Evolutionary conservation across 2,888 invertebrate genomes (phyloP), one percentile per base, ranked within the genome.

Genomic region (Andrena minutula): DNA sequence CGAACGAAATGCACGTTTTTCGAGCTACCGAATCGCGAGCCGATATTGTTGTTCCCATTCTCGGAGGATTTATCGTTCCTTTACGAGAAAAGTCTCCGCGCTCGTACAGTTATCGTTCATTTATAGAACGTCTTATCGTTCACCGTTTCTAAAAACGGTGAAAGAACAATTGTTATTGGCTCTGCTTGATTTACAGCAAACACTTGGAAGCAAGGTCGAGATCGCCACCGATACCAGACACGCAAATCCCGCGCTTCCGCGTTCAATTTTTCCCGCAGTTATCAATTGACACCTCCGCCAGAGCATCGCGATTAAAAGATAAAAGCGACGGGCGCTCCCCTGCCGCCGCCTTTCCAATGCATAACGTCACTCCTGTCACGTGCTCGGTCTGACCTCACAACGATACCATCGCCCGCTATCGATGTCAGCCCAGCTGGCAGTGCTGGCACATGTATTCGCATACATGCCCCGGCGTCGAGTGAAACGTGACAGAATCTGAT

Each of bases 401-500:
- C 49, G 64, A 63, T 76, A 69, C 69, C 26, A 61, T 60, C 32
- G 75, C 68, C 53, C 53, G 58, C 68, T 78, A 76, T 75, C 74
- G 79, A 74, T 79, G 73, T 74, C 82, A 73, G 70, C 53, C 61
- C 56, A 65, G 75, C 49, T 30, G 41, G 49, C 51, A 41, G 32
- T 23, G n/a, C 47, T 30, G 26, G 60, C 10, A 4, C 23, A 56
- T 20, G 56, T 20, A n/a, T n/a, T 20, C 51, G 30, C 41, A 10
- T 41, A 41, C 41, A 41, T 32, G 32, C 35, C 51, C 72, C 63
- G 66, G 63, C 12, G 23, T 49, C 80, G 28, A 58, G 60, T 58
- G 75, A 68, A 86, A 83, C 70, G 66, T 71, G 80, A 60, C 47
- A 26, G 71, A 71, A 71, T 71, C 60, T 26, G 81, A 75, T 66